Percentiles rank a stretch among this genome's conserved stretches.
Evolutionary conservation across 2,113 vertebrate genomes (phyloP).

Genomic region (Thomomys bottae): DNA sequence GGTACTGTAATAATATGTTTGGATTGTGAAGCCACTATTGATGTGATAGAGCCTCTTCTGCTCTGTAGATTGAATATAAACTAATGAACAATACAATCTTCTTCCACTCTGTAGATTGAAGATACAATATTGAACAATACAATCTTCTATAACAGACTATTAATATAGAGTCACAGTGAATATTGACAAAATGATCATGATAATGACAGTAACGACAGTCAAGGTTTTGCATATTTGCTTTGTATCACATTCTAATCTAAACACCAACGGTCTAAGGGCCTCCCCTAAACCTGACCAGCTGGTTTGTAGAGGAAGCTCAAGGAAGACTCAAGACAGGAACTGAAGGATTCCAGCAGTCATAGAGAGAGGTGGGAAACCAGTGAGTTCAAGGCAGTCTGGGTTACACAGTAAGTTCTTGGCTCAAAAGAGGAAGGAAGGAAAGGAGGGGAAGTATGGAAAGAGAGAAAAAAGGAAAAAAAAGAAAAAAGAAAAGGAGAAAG

Average conservation of each 20-base stretch:
- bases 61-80: background rate
- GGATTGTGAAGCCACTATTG: background rate
- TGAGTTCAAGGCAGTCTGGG: background rate
- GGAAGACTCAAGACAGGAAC: background rate
- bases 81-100: background rate
- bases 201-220: background rate
- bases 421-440: background rate
- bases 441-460: background rate
- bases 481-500: accelerated
- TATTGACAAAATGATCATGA: background rate
- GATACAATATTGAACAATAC: background rate
- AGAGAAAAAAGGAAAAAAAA: too few species aligned
- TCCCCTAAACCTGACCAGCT: background rate
- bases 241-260: background rate
- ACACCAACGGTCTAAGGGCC: background rate
- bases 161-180: background rate
- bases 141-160: background rate
- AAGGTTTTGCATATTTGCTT: background rate
- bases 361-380: background rate
- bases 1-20: background rate
- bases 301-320: background rate
- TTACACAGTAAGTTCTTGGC: background rate
- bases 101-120: background rate
- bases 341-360: background rate
- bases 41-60: background rate